Base-by-base conservation (phyloP, 2,797 vertebrate genomes). In the Rhabdomys pumilio region DNA sequence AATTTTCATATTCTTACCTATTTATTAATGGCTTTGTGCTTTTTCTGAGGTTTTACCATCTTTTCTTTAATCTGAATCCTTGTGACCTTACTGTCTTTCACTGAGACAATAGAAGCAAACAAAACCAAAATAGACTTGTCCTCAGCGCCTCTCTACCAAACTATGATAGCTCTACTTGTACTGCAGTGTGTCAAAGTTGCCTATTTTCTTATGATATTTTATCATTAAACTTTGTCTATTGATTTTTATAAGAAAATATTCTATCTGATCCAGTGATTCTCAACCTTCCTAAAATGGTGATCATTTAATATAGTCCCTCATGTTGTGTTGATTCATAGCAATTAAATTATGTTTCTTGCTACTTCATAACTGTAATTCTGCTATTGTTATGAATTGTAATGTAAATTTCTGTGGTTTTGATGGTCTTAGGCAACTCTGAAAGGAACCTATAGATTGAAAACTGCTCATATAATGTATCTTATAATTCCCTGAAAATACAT, bases 71-170 rank as follows among this genome's bases (percentile, higher is more conserved):
- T 88, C 19, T 29, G 22, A 26, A 24, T 17, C 7, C 26, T 69
- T 14, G 77, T 59, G 34, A 14, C 4, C 0, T 44, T 15, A 13
- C 0, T 89, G 2, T 9, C 11, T 53, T 88, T 88, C 26, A 20
- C 4, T 34, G 6, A 20, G 3, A 59, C 77, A 92, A 38, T 0
- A 41, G 34, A 77, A 53, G 7, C 12, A 77, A 72, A 22, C 9
- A 50, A 65, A 92, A 19, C 11, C 6, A 73, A 67, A 41, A 31
- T 11, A 14, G 4, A 24, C 1, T 41, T 31, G 6, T 41, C n/a
- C 0, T 22, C 9, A 17, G 1, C 4, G 6, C 57, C 2, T 76
- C 12, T 24, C 20, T 38, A 34, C 8, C 15, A 22, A 26, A 3
- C 13, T 50, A 19, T 0, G 20, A 4, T 20, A 41, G 34, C 10